Evolutionary conservation across 2,888 invertebrate species (phyloP).

Genomic region (Drosophila mimetica): DNA sequence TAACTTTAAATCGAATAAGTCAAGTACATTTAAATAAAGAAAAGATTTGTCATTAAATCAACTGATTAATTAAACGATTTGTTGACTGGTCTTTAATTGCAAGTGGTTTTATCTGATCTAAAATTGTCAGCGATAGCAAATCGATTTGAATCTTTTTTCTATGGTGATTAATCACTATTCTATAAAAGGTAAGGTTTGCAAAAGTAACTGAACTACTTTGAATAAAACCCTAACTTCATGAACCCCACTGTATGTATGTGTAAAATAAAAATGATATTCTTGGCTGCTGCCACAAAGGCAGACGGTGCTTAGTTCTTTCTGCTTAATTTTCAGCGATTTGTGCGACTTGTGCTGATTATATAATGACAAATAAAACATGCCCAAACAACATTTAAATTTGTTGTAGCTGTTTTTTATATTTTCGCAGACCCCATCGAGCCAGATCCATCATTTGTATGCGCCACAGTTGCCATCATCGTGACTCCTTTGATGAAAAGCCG

Average conservation of each 20-base stretch:
- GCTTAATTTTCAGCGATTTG: conserved; percentile 57
- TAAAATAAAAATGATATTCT: conserved; percentile 18
- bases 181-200: background rate
- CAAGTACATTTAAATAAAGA: background rate
- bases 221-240: background rate
- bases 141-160: background rate
- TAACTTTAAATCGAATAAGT: conserved; percentile 11
- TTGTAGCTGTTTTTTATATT: conserved; percentile 41
- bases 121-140: conserved; percentile 16
- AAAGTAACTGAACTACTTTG: background rate
- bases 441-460: conserved; percentile 55
- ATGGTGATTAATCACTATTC: conserved; percentile 16
- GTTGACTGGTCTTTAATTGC: conserved; percentile 13
- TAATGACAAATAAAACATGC: conserved; percentile 77
- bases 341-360: conserved; percentile 77
- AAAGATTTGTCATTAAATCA: conserved; percentile 1
- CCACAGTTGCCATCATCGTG: conserved; percentile 61
- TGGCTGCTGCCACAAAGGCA: conserved; percentile 9
- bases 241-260: conserved; percentile 5
- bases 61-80: conserved; percentile 11
- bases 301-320: conserved; percentile 52
- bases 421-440: conserved; percentile 43
- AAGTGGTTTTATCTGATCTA: conserved; percentile 12
- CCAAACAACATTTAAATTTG: conserved; percentile 68
- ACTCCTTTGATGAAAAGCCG: conserved; percentile 75